Evolutionary conservation across 2,113 vertebrate genomes (phyloP), one percentile per base, ranked within the genome.

Genomic region (Petaurus breviceps): DNA sequence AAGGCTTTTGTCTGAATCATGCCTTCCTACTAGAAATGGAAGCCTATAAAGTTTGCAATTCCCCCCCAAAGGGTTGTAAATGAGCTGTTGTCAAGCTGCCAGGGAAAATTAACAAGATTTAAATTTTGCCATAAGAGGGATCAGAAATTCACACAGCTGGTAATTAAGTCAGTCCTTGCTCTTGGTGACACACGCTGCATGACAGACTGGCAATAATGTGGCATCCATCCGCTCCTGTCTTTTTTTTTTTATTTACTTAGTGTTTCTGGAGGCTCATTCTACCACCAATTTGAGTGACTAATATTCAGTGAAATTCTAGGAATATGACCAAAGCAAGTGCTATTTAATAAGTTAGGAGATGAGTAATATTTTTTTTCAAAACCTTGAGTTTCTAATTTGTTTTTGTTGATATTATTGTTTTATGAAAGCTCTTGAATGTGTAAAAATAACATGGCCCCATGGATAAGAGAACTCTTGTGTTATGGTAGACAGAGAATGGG

Each of bases 81-180:
- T 49, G 96, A 98, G 95, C 93, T 11, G 4, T 96, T 98, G 97
- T 98, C 96, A 95, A 91, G 94, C 96, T 98, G 98, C 97, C 97
- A 97, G 98, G 97, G 95, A 96, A 97, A 98, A 98, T 98, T 53
- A 98, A 96, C 49, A n/a, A 51, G 94, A 97, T 92, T 97, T 94
- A 91, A 92, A 97, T 84, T 97, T 98, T 97, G 51, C 93, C 53
- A 12, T 97, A 97, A 97, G 97, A 98, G 95, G 93, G 95, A 96
- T 97, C 95, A 93, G 93, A 97, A 97, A 98, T 97, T 98, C 97
- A 98, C 97, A 95, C 97, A 57, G 94, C 84, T 95, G 77, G 96
- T 98, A 98, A 98, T 99, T 98, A 98, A 98, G 98, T 53, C 95
- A 97, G 96, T 95, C 96, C 95, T 97, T 14, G 3, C 94, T 98